Evolutionary conservation across 1,140 invertebrate genomes (phyloP), one percentile per base, ranked within the genome.

Genomic region (Dreissena rostriformis): DNA sequence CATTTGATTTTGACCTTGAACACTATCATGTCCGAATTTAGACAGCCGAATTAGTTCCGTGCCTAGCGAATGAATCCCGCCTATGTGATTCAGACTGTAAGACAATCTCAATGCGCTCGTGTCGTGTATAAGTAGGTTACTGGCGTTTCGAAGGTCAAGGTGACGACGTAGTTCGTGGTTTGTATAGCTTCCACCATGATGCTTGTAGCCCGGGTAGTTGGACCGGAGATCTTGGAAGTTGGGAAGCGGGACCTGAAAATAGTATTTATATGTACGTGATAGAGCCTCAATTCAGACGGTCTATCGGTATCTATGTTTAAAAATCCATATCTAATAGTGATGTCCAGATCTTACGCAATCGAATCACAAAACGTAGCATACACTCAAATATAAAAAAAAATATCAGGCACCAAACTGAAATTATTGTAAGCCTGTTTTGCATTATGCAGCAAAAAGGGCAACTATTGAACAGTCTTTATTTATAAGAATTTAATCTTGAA

Each of bases 61-160:
- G 11, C 90, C 90, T 80, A 92, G 77, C 7, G 91, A 92, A 78
- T 93, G 91, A 8, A 29, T 70, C 17, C 87, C 87, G 0, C 91
- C 91, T 28, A 93, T 88, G 29, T 89, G 88, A 81, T 93, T 93
- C 17, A 93, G 82, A 1, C 91, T 82, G 52, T 78, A 88, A 7
- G 92, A 93, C 0, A 93, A 86, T 65, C 92, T 83, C 49, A 93
- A 73, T 24, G 91, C 91, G 74, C 89, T 91, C 15, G 91, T 92
- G 84, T 92, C 90, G 57, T 90, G 88, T 15, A 90, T 80, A 22
- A 90, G 81, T 5, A 86, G 72, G 17, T 84, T 84, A 55, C 81
- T 83, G 15, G 19, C 66, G 28, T 76, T 74, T 39, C 86, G 70
- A 28, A 81, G 72, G 0, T 87, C 91, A 28, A 92, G 88, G 55